Percentiles rank a stretch among this genome's conserved stretches.
These are phyloP conservation scores for Chionis minor DNA, from an alignment of 2,113 vertebrate species.

Conservation along the genomic window DNA sequence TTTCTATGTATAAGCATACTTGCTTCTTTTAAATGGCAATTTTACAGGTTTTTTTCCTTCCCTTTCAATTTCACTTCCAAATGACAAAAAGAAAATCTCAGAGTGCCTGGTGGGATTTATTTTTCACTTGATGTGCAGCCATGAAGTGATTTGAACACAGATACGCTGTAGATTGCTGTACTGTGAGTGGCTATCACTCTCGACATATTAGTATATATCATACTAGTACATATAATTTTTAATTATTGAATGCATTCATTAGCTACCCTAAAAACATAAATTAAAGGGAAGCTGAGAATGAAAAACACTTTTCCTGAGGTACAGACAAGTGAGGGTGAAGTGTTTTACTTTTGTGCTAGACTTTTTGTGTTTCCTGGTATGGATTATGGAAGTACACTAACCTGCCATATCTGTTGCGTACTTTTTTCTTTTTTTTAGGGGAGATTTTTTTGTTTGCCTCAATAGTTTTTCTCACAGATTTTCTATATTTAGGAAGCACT, in stretches of 20 bases:
- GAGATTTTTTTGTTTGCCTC: not conserved
- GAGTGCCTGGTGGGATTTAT: not conserved
- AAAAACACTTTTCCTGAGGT: not conserved
- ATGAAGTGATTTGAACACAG: not conserved
- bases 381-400: not conserved
- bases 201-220: not conserved
- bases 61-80: not conserved
- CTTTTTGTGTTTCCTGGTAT: not conserved
- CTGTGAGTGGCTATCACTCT: not conserved
- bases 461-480: not conserved
- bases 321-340: not conserved
- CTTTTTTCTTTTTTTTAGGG: accelerated
- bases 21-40: not conserved
- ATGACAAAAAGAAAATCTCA: not conserved
- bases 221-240: not conserved
- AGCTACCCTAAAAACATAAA: not conserved
- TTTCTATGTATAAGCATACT: not conserved
- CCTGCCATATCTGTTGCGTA: not conserved
- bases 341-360: not conserved
- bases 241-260: not conserved
- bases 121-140: not conserved
- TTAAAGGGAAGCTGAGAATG: not conserved
- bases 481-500: not conserved
- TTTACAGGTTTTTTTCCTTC: not conserved
- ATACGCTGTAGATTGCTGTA: not conserved